These are phyloP conservation scores for Aphidoletes aphidimyza DNA, from an alignment of 2,888 invertebrate genomes.

Conservation along the genomic window DNA sequence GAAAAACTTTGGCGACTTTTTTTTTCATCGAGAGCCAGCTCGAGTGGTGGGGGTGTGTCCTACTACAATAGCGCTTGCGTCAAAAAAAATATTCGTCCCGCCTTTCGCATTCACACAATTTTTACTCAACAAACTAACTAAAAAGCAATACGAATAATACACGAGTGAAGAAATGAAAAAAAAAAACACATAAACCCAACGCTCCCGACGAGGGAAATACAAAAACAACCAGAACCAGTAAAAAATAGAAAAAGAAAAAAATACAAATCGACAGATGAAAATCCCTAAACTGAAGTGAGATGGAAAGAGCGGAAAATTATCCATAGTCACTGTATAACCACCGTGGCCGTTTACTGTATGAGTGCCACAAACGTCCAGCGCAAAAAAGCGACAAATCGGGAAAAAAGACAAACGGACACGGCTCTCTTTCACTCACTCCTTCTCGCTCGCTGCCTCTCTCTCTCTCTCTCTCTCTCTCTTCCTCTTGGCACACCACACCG, in stretches of 20 bases:
- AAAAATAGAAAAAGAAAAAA: neutral
- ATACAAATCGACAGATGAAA: neutral
- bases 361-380: conserved; percentile 12
- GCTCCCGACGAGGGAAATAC: too few relatives aligned
- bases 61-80: conserved; percentile 58
- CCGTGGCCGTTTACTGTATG: conserved; percentile 16
- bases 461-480: too few relatives aligned
- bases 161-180: neutral
- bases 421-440: neutral
- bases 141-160: conserved; percentile 21
- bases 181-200: neutral
- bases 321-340: conserved; percentile 24
- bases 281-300: conserved; percentile 26
- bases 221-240: neutral
- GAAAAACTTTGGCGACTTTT: conserved; percentile 45
- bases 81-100: conserved; percentile 58
- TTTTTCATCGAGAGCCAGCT: conserved; percentile 12
- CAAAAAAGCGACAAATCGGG: neutral
- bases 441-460: neutral
- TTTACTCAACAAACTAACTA: conserved; percentile 45
- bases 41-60: conserved; percentile 58
- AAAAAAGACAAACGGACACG: neutral
- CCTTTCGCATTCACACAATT: conserved; percentile 57
- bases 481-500: too few relatives aligned
- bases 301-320: conserved; percentile 45